Conservation (phyloP, 2,113 vertebrate genomes). For the Odobenus rosmarus region DNA sequence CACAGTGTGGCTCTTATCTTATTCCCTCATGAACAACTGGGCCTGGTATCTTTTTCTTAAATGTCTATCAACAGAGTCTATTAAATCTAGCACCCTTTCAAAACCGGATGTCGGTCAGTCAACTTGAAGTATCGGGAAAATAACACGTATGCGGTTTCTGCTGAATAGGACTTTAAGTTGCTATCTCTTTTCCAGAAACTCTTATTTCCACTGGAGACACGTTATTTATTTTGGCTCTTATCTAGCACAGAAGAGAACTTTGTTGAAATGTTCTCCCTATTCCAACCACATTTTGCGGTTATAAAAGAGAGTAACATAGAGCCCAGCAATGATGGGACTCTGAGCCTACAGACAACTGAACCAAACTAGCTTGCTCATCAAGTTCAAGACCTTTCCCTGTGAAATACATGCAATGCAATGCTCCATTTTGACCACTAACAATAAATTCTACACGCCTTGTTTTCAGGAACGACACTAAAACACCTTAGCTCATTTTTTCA, state of each 20-base stretch:
- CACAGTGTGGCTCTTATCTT: not conserved
- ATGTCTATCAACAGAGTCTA: not conserved
- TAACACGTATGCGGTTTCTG: not conserved
- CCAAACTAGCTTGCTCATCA: slow-evolving; percentile 1
- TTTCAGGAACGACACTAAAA: slow-evolving; percentile 27
- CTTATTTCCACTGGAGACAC: slow-evolving; percentile 28
- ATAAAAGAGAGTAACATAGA: not conserved
- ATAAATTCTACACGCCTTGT: slow-evolving; percentile 10
- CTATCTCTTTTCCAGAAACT: slow-evolving; percentile 42
- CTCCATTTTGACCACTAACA: not conserved
- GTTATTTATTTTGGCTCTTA: slow-evolving; percentile 57
- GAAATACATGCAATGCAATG: not conserved
- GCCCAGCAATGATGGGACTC: not conserved
- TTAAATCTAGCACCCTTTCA: not conserved
- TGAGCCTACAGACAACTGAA: slow-evolving; percentile 7
- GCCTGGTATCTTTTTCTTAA: not conserved
- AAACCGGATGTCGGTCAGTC: not conserved
- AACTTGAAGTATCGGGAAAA: slow-evolving; percentile 1
- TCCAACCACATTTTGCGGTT: slow-evolving; percentile 16
- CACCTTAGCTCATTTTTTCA: not conserved
- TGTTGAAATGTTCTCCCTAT: not conserved
- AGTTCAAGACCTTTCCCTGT: slow-evolving; percentile 12
- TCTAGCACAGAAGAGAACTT: not conserved
- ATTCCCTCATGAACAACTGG: not conserved
- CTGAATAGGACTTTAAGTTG: not conserved